These are phyloP conservation scores for Ceratoteleas bidentatus DNA, from an alignment of 1,140 invertebrate genomes.

Conservation along the genomic window DNA sequence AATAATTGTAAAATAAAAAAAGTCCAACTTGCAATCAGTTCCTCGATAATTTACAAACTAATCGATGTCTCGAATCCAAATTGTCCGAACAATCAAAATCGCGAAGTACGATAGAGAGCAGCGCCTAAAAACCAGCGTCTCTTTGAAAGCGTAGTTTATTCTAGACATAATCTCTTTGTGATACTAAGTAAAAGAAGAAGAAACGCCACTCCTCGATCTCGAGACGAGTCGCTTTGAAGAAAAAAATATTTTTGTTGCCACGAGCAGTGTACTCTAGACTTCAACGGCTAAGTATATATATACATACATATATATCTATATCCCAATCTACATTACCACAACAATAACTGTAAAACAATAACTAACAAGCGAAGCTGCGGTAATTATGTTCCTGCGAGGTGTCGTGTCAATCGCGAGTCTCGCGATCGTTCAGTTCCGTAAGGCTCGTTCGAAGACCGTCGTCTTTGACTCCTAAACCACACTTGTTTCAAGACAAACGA, in stretches of 20 bases:
- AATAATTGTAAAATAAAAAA: too few relatives aligned
- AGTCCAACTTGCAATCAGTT: too few relatives aligned
- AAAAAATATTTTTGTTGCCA: slow-evolving; percentile 61
- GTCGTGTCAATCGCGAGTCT: slow-evolving; percentile 54
- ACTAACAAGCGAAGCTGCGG: slow-evolving; percentile 54
- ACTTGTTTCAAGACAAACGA: too few relatives aligned
- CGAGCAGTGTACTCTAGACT: slow-evolving; percentile 44
- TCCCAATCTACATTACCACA: too few relatives aligned
- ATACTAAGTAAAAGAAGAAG: slow-evolving; percentile 72
- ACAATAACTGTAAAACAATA: slow-evolving; percentile 42
- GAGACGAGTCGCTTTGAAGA: slow-evolving; percentile 71
- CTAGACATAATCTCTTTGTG: slow-evolving; percentile 76
- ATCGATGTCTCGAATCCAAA: too few relatives aligned
- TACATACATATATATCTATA: slow-evolving; percentile 4
- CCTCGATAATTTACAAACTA: too few relatives aligned
- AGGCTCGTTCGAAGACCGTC: slow-evolving; percentile 11
- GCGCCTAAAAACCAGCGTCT: slow-evolving; percentile 50
- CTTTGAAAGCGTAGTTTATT: slow-evolving; percentile 48
- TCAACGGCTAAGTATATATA: not conserved
- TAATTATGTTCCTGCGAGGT: slow-evolving; percentile 68
- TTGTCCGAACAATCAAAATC: too few relatives aligned
- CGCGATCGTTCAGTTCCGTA: slow-evolving; percentile 37
- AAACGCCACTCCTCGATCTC: slow-evolving; percentile 70
- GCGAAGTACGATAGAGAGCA: too few relatives aligned
- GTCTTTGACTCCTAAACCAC: not conserved